These are phyloP conservation scores for Catostomus latipinnis DNA, from an alignment of 2,797 vertebrate genomes.

Conservation along the genomic window DNA sequence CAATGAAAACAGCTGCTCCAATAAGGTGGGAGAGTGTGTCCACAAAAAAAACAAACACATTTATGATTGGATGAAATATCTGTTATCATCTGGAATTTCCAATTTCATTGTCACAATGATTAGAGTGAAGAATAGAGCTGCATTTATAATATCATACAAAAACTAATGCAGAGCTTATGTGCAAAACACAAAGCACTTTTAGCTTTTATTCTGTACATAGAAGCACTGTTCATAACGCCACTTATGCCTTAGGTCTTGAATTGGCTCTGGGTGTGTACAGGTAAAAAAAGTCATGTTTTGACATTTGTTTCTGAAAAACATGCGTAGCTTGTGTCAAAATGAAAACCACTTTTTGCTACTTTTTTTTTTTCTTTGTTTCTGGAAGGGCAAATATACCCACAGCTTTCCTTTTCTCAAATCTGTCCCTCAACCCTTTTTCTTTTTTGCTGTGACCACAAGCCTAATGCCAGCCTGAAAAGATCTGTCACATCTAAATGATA, in stretches of 20 bases:
- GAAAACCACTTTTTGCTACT: not conserved
- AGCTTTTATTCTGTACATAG: not conserved
- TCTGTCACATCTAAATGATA: not conserved
- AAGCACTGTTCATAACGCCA: not conserved
- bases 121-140: not conserved
- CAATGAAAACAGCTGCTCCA: slow-evolving; percentile 95
- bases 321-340: not conserved
- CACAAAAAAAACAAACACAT: not conserved
- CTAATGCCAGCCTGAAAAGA: not conserved
- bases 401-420: not conserved
- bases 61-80: too few species aligned
- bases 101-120: not conserved
- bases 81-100: too few species aligned
- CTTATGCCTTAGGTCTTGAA: not conserved
- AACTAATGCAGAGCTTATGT: too few species aligned
- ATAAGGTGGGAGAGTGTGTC: slow-evolving; percentile 83
- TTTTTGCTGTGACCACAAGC: not conserved
- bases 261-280: not conserved
- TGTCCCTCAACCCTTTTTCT: not conserved
- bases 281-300: not conserved
- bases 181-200: not conserved
- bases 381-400: not conserved
- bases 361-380: not conserved
- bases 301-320: not conserved
- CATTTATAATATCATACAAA: too few species aligned